Evolutionary conservation across 2,797 vertebrate genomes (phyloP).

Genomic region (Cottoperca gobio): DNA sequence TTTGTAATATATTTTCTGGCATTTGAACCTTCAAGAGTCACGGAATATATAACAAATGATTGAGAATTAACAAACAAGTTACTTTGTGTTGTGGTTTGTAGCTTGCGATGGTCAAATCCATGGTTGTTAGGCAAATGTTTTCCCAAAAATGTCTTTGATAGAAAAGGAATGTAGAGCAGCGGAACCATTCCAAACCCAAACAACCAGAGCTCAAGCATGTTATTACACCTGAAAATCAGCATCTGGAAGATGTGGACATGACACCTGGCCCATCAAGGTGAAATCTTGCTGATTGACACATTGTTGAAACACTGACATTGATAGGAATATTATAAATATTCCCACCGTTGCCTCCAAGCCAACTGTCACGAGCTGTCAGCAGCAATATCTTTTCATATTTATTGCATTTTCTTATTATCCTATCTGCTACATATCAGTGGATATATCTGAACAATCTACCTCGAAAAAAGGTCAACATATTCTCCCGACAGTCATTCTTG

Average conservation of each 20-base stretch:
- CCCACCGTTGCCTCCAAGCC: slow-evolving; percentile 11
- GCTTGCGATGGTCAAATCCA: neutral
- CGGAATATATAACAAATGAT: neutral
- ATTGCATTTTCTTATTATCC: slow-evolving; percentile 26
- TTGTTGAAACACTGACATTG: slow-evolving; percentile 36
- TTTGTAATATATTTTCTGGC: slow-evolving; percentile 46
- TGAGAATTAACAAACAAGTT: neutral
- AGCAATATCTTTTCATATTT: slow-evolving; percentile 25
- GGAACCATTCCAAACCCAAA: slow-evolving; percentile 4
- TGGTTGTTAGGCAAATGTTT: neutral
- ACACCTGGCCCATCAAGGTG: slow-evolving; percentile 19
- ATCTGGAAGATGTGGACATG: neutral
- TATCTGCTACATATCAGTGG: slow-evolving; percentile 27
- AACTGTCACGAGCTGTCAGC: slow-evolving; percentile 36
- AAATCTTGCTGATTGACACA: slow-evolving; percentile 41
- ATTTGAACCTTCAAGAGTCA: slow-evolving; percentile 55
- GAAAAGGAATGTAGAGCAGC: neutral
- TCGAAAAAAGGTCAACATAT: slow-evolving; percentile 10
- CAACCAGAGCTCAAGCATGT: neutral
- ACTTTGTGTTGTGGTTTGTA: neutral
- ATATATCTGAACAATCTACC: slow-evolving; percentile 8
- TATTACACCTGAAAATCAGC: neutral
- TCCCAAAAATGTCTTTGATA: neutral
- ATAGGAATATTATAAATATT: slow-evolving; percentile 36
- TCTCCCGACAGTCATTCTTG: neutral